These are phyloP conservation scores for Amblyjoppa proteus DNA, from an alignment of 2,888 invertebrate species.

Conservation along the genomic window DNA sequence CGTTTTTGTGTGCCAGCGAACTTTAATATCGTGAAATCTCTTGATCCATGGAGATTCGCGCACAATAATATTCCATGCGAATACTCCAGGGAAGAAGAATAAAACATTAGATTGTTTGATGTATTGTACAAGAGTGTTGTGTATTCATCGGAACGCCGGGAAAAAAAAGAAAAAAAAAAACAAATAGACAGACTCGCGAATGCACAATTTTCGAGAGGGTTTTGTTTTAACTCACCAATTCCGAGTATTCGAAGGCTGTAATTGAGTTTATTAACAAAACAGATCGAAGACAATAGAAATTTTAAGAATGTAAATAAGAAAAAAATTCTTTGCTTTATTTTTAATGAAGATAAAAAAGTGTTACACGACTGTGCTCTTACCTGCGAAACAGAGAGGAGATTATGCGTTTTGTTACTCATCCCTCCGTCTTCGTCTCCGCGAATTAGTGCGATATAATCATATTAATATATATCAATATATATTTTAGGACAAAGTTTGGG, in stretches of 20 bases:
- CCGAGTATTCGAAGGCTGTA: background rate
- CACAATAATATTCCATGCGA: background rate
- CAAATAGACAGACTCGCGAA: background rate
- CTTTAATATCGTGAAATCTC: background rate
- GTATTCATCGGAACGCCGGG: background rate
- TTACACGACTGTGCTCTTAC: slow-evolving; percentile 17
- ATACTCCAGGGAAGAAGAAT: background rate
- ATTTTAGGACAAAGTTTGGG: slow-evolving; percentile 20
- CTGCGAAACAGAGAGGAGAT: slow-evolving; percentile 23
- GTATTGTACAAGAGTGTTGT: slow-evolving; percentile 22
- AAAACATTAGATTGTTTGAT: slow-evolving; percentile 7
- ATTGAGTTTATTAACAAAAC: background rate
- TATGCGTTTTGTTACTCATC: slow-evolving; percentile 38
- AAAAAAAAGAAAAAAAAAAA: background rate
- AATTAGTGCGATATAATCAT: slow-evolving; percentile 13
- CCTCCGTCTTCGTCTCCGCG: slow-evolving; percentile 1
- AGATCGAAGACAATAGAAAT: background rate
- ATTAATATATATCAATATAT: slow-evolving; percentile 21
- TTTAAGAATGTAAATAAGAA: background rate
- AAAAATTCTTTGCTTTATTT: slow-evolving; percentile 8
- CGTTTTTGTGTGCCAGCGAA: slow-evolving; percentile 1
- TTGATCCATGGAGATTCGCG: background rate
- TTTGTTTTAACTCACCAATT: background rate
- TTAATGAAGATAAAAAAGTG: background rate
- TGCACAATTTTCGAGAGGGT: background rate